These are phyloP conservation scores for Anhinga anhinga DNA, from an alignment of 2,113 vertebrate species.

Conservation along the genomic window DNA sequence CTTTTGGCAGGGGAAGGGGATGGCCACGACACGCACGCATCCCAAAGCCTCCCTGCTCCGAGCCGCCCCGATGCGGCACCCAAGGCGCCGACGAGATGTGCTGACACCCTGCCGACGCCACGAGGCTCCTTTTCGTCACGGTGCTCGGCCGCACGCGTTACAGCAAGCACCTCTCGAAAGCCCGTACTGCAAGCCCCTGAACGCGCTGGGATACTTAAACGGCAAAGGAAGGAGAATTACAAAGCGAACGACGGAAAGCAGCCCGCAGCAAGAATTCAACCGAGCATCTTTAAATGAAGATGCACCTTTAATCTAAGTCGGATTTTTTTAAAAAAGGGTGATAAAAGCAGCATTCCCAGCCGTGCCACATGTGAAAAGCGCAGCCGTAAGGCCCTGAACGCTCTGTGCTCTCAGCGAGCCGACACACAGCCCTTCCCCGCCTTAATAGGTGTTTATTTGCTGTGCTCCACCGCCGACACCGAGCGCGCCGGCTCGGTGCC, in stretches of 20 bases:
- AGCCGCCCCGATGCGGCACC: neutral
- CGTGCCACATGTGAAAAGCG: neutral
- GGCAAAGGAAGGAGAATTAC: neutral
- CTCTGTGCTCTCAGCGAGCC: neutral
- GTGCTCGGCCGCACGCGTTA: neutral
- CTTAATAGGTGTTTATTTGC: neutral
- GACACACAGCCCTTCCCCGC: neutral
- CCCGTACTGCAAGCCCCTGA: accelerated
- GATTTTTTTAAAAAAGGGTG: neutral
- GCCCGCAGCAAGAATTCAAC: neutral
- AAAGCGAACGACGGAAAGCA: neutral
- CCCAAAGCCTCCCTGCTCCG: neutral
- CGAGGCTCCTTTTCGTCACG: neutral
- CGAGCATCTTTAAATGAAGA: accelerated
- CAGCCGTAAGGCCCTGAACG: neutral
- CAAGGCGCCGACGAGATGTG: neutral
- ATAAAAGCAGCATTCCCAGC: neutral
- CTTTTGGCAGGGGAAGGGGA: neutral
- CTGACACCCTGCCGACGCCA: neutral
- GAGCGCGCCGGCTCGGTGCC: neutral
- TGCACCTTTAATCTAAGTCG: accelerated
- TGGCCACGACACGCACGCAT: accelerated
- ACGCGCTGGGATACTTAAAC: neutral
- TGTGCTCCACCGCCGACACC: neutral
- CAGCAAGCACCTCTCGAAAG: neutral